Evolutionary conservation across 2,113 vertebrate genomes (phyloP).

Genomic region (Triplophysa rosa): DNA sequence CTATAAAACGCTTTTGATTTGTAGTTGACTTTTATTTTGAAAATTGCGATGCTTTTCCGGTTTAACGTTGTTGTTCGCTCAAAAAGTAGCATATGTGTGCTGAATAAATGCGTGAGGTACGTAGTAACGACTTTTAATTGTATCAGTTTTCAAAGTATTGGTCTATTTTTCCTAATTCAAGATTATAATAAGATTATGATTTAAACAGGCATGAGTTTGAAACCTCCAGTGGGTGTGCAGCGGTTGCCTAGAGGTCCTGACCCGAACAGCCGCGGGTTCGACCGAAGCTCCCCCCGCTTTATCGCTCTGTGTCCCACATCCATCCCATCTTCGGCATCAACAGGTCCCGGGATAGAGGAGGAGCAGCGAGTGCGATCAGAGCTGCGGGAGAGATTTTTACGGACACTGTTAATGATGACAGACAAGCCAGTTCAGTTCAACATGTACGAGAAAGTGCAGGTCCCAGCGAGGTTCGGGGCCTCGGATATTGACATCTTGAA

Average conservation of each 20-base stretch:
- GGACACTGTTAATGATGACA: slow-evolving; percentile 78
- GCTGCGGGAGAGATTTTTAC: slow-evolving; percentile 83
- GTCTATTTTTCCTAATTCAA: too few relatives aligned
- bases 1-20: not conserved
- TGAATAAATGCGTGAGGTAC: not conserved
- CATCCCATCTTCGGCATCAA: slow-evolving; percentile 54
- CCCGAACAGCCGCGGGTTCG: slow-evolving; percentile 79
- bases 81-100: not conserved
- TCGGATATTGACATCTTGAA: slow-evolving; percentile 85
- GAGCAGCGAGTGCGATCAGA: slow-evolving; percentile 75
- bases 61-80: not conserved
- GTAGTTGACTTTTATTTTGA: slow-evolving; percentile 14
- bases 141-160: not conserved
- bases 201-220: slow-evolving; percentile 55
- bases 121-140: not conserved
- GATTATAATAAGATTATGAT: not conserved
- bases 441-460: slow-evolving; percentile 78
- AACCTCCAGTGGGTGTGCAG: slow-evolving; percentile 65
- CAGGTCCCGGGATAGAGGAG: slow-evolving; percentile 34
- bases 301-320: slow-evolving; percentile 70
- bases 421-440: slow-evolving; percentile 75
- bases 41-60: not conserved
- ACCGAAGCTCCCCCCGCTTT: slow-evolving; percentile 67
- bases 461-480: slow-evolving; percentile 79
- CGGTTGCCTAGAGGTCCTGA: slow-evolving; percentile 74